Evolutionary conservation across 2,888 invertebrate genomes (phyloP).

Genomic region (Pachliopta kotzebuea): DNA sequence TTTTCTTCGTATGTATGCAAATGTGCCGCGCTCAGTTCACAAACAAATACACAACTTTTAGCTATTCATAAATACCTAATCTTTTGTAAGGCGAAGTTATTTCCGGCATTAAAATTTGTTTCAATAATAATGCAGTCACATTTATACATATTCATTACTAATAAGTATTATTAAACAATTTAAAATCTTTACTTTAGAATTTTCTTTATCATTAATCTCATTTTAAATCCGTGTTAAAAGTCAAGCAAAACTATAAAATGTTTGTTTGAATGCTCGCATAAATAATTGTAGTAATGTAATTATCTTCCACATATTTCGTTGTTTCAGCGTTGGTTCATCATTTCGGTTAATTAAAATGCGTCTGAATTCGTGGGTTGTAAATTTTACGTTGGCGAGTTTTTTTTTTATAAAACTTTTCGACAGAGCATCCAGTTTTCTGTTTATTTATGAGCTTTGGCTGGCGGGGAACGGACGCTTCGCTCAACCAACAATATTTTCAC

Average conservation of each 20-base stretch:
- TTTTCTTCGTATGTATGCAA: conserved; percentile 71
- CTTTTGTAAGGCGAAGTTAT: conserved; percentile 25
- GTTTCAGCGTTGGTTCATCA: conserved; percentile 41
- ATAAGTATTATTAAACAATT: not conserved
- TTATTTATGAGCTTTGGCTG: conserved; percentile 77
- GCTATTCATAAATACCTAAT: conserved; percentile 37
- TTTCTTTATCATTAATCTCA: not conserved
- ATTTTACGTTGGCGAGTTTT: conserved; percentile 67
- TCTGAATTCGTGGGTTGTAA: conserved; percentile 70
- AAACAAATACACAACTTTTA: conserved; percentile 69
- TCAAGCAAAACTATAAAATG: not conserved
- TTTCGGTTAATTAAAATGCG: conserved; percentile 75
- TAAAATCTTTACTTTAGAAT: not conserved
- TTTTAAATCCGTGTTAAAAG: not conserved
- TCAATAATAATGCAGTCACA: not conserved
- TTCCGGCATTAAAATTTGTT: conserved; percentile 3
- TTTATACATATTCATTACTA: not conserved
- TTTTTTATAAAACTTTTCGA: conserved; percentile 72
- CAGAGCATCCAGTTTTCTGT: conserved; percentile 74
- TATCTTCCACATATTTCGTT: conserved; percentile 38
- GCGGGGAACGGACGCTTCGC: conserved; percentile 59
- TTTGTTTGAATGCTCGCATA: conserved; percentile 15
- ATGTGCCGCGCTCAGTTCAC: conserved; percentile 61
- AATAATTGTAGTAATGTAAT: conserved; percentile 35
- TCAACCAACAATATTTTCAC: conserved; percentile 57